phyloP scores from a whole-genome alignment of 2,797 vertebrate genomes.

The Knipowitschia caucasica region DNA sequence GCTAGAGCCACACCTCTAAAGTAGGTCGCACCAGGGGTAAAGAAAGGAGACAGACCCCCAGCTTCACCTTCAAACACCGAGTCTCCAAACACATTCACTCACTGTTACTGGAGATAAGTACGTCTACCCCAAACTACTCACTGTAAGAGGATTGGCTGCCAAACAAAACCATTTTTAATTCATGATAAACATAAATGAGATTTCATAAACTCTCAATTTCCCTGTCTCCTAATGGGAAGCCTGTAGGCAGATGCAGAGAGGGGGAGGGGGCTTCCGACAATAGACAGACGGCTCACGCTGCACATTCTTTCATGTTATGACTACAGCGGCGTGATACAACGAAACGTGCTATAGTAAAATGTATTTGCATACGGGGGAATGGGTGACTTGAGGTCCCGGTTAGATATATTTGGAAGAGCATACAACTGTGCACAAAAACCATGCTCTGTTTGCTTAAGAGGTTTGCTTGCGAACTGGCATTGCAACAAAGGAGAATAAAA shows the following conservation, averaged over 20 bases:
- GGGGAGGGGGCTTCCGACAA: slow-evolving; percentile 33
- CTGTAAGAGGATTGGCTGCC: slow-evolving; percentile 78
- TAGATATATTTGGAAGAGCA: not conserved
- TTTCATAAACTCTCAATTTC: slow-evolving; percentile 70
- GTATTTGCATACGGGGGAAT: not conserved
- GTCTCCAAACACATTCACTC: slow-evolving; percentile 9
- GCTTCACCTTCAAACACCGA: slow-evolving; percentile 24
- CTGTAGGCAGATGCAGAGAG: slow-evolving; percentile 47
- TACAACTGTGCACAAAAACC: not conserved
- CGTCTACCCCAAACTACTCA: slow-evolving; percentile 76
- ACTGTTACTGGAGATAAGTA: slow-evolving; percentile 67
- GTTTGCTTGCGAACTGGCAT: not conserved
- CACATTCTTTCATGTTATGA: slow-evolving; percentile 43
- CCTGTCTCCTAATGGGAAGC: slow-evolving; percentile 65
- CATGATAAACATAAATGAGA: slow-evolving; percentile 77
- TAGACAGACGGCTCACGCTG: slow-evolving; percentile 34
- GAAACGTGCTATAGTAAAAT: not conserved
- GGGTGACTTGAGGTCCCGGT: not conserved
- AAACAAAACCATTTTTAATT: slow-evolving; percentile 79
- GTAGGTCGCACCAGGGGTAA: slow-evolving; percentile 72
- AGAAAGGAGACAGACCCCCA: slow-evolving; percentile 43
- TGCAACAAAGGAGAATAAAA: not conserved
- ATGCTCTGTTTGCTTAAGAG: not conserved
- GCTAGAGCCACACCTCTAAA: slow-evolving; percentile 67
- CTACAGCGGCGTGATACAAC: slow-evolving; percentile 1